Evolutionary conservation across 2,113 vertebrate species (phyloP).

Genomic region (Pseudopipra pipra): DNA sequence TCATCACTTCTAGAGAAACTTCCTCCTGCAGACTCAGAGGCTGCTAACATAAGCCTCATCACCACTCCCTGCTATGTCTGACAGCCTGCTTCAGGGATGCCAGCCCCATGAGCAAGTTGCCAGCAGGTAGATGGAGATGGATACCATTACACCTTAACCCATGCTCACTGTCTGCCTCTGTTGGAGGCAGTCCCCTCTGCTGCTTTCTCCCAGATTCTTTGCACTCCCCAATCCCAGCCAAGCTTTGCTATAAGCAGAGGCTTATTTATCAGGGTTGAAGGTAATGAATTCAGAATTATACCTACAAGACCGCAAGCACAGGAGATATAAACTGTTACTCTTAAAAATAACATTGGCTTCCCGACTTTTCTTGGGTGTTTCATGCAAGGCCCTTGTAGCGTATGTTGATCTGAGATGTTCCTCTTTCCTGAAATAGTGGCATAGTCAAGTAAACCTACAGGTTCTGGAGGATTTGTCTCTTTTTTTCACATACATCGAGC

Average conservation of each 20-base stretch:
- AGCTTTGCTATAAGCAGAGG: background rate
- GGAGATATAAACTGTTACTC: background rate
- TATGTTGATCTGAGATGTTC: background rate
- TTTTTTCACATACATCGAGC: background rate
- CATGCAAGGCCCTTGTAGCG: too few species aligned
- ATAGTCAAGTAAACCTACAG: background rate
- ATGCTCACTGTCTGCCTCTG: accelerated
- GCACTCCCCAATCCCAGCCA: background rate
- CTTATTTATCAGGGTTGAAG: background rate
- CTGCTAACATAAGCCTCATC: background rate
- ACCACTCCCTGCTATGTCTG: accelerated
- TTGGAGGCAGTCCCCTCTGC: accelerated
- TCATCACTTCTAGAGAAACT: background rate
- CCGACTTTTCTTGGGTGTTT: background rate
- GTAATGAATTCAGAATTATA: background rate
- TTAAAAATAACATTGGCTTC: background rate
- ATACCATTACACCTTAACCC: background rate
- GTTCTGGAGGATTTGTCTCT: background rate
- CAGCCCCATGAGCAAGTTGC: accelerated
- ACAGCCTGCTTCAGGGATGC: background rate
- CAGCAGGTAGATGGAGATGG: background rate
- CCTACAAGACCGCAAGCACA: background rate
- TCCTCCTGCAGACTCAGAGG: background rate
- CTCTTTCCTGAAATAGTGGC: background rate
- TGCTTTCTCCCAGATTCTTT: background rate